These are phyloP conservation scores for Sebastes taczanowskii DNA, from an alignment of 2,797 vertebrate genomes.

Conservation along the genomic window DNA sequence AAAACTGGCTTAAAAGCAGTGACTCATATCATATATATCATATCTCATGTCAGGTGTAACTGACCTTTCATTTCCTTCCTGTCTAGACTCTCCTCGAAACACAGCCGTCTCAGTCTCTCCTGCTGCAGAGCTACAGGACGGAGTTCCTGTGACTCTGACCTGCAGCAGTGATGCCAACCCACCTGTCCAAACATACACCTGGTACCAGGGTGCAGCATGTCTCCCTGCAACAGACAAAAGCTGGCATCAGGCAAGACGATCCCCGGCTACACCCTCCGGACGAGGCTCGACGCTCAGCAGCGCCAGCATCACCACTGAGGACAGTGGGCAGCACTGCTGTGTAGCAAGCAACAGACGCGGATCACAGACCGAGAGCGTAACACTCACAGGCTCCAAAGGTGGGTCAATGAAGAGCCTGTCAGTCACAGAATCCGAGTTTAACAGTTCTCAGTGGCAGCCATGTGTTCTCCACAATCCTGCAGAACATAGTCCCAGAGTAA, in stretches of 20 bases:
- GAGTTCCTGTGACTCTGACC: slow-evolving; percentile 54
- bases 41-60: background rate
- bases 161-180: slow-evolving; percentile 77
- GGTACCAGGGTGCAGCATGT: slow-evolving; percentile 67
- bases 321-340: slow-evolving; percentile 60
- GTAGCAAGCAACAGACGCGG: slow-evolving; percentile 67
- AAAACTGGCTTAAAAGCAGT: background rate
- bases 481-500: background rate
- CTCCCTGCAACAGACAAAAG: slow-evolving; percentile 39
- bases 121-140: background rate
- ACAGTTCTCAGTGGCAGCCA: background rate
- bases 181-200: slow-evolving; percentile 54
- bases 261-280: background rate
- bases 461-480: background rate
- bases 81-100: slow-evolving; percentile 63
- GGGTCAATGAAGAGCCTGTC: background rate
- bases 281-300: slow-evolving; percentile 21
- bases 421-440: background rate
- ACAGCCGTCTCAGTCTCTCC: slow-evolving; percentile 15
- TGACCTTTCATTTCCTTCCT: background rate
- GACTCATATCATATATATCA: too few relatives aligned
- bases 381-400: slow-evolving; percentile 27
- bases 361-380: slow-evolving; percentile 31
- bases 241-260: slow-evolving; percentile 10
- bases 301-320: slow-evolving; percentile 12